phyloP scores from a whole-genome alignment of 2,888 invertebrate species.

The Carterocephalus palaemon region DNA sequence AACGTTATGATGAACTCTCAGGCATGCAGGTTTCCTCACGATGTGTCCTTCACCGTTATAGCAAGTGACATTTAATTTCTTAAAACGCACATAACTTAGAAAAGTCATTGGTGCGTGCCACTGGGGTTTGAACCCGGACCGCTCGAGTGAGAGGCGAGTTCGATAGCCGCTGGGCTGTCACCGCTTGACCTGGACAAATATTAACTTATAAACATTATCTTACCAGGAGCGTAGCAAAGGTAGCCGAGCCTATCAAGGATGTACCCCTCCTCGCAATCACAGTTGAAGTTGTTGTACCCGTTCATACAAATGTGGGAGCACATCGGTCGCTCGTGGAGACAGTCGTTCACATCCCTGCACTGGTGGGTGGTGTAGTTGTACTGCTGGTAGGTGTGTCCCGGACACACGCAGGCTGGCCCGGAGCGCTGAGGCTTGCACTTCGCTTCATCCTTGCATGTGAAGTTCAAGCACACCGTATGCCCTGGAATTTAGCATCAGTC shows the following conservation, averaged over 20 bases:
- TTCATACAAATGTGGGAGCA: constrained; percentile 86
- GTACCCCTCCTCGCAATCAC: constrained; percentile 79
- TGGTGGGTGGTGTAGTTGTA: constrained; percentile 49
- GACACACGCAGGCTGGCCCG: constrained; percentile 78
- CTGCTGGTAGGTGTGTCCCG: constrained; percentile 46
- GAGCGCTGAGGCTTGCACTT: constrained; percentile 49
- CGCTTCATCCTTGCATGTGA: constrained; percentile 43
- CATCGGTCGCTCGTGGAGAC: constrained; percentile 76
- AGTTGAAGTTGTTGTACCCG: constrained; percentile 76
- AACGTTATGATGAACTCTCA: too few relatives aligned
- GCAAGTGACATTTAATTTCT: too few relatives aligned
- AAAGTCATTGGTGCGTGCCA: too few relatives aligned
- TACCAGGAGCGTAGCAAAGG: constrained; percentile 55
- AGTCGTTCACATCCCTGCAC: constrained; percentile 82
- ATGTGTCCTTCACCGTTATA: too few relatives aligned
- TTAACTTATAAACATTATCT: too few relatives aligned
- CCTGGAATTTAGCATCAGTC: constrained; percentile 44
- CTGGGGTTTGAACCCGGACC: too few relatives aligned
- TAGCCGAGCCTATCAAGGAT: constrained; percentile 39
- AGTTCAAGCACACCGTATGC: constrained; percentile 54
- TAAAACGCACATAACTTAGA: too few relatives aligned
- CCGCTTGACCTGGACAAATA: too few relatives aligned
- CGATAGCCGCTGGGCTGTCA: too few relatives aligned
- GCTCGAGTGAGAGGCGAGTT: too few relatives aligned
- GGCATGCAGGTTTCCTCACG: too few relatives aligned